Conservation (phyloP, 2,888 invertebrate species). For the Taenaris catops region DNA sequence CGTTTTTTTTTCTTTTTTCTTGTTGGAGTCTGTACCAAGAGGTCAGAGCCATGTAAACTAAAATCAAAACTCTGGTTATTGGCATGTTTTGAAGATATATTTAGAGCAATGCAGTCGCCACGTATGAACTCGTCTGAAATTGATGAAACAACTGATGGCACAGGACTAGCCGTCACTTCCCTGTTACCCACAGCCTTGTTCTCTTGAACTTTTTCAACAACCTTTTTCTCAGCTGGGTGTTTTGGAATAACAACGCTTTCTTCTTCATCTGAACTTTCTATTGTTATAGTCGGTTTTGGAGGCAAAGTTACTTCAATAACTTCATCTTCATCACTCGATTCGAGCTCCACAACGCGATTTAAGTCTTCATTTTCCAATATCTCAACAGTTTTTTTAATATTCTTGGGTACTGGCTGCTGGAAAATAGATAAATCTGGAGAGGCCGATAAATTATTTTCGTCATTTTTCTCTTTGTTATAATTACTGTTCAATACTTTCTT, state of each 20-base stretch:
- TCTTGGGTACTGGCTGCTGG: conserved; percentile 46
- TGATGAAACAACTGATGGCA: conserved; percentile 69
- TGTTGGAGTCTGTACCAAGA: conserved; percentile 52
- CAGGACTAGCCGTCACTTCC: conserved; percentile 60
- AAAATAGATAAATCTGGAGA: conserved; percentile 49
- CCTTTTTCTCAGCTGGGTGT: conserved; percentile 12
- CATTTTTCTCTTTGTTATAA: conserved; percentile 39
- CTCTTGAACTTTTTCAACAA: conserved; percentile 27
- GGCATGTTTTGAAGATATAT: conserved; percentile 59
- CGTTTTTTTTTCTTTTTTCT: conserved; percentile 66
- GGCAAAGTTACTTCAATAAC: conserved; percentile 68
- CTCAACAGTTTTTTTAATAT: conserved; percentile 49
- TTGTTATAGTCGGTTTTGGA: conserved; percentile 67
- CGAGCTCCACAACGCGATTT: conserved; percentile 40
- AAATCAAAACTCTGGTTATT: conserved; percentile 68
- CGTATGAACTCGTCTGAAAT: conserved; percentile 73
- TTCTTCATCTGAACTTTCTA: conserved; percentile 73
- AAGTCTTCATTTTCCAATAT: conserved; percentile 49
- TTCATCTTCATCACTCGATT: conserved; percentile 71
- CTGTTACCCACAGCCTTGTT: conserved; percentile 35
- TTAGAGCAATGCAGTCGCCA: conserved; percentile 67
- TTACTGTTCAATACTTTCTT: conserved; percentile 28
- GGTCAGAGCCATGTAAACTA: conserved; percentile 67
- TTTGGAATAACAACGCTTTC: conserved; percentile 31
- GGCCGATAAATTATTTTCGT: conserved; percentile 33